A percentile compares a stretch with the other conserved stretches of the same genome.
These are phyloP conservation scores for Cosmia pyralina DNA, from an alignment of 2,888 invertebrate genomes.

Conservation along the genomic window DNA sequence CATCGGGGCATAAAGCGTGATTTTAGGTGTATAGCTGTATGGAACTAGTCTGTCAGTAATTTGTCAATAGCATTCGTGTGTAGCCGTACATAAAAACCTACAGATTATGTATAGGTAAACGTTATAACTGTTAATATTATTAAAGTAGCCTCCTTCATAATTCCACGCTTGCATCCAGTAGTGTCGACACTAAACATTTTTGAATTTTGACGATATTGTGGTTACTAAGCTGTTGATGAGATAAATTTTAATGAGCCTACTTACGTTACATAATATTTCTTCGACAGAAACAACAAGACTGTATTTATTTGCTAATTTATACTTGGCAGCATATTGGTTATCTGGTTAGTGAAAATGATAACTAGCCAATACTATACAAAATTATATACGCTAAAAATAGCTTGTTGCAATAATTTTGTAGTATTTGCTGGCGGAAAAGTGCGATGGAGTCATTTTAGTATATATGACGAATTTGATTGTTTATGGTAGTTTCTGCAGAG, in stretches of 20 bases:
- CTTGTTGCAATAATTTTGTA: conserved; percentile 39
- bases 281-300: conserved; percentile 74
- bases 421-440: conserved; percentile 53
- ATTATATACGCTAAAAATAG: conserved; percentile 32
- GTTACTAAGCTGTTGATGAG: conserved; percentile 64
- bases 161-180: conserved; percentile 84
- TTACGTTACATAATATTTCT: conserved; percentile 59
- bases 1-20: background rate
- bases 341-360: conserved; percentile 64
- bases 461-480: conserved; percentile 63
- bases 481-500: conserved; percentile 61
- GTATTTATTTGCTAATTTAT: conserved; percentile 70
- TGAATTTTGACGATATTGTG: conserved; percentile 57
- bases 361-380: conserved; percentile 50
- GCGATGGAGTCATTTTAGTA: conserved; percentile 56
- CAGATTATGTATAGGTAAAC: conserved; percentile 69
- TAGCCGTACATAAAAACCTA: conserved; percentile 59
- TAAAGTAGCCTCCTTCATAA: conserved; percentile 73
- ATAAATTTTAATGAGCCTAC: conserved; percentile 55
- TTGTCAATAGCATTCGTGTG: conserved; percentile 69
- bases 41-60: conserved; percentile 30
- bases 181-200: conserved; percentile 63
- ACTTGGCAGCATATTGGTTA: conserved; percentile 65
- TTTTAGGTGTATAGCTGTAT: background rate
- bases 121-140: conserved; percentile 77